Base-by-base conservation (phyloP, 64 coral and sea anemone species). In the Anthopleura sola region DNA sequence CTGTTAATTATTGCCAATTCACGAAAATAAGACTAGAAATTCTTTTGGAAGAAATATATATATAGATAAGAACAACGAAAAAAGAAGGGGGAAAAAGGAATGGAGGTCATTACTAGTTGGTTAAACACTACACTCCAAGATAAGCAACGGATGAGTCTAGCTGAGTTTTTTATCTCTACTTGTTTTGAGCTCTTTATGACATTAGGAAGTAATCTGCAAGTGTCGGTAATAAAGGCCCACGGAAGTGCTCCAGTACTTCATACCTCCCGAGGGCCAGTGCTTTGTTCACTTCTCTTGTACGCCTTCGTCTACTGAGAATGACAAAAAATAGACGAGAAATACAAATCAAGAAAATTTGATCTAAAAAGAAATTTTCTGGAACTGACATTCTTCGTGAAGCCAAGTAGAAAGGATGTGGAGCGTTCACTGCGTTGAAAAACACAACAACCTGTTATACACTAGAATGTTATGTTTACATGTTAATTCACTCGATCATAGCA, bases 161-260 rank as follows among this genome's bases (percentile, higher is more conserved):
- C 24, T 26, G 62, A 29, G 66, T 71, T 32, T 71, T 71, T 71
- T 71, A 71, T 71, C 66, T 71, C 29, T 24, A 26, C 60, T 44
- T 66, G 29, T 15, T 71, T 71, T 71, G 28, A 71, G 66, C 26
- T 69, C 66, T 71, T 71, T 71, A 71, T 71, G 66, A 71, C 66
- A 71, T 71, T 71, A 71, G 66, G 66, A 71, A 71, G 66, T 71
- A 71, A 34, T 71, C 66, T 71, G 66, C 66, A 71, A 66, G 66
- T 71, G 66, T 32, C 66, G 66, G 29, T 71, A 28, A 33, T 71
- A 34, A 66, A 71, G 66, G 10, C 15, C 66, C 29, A 34, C 66
- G 66, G 66, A 71, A 71, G 66, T 71, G 26, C 29, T 71, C 62
- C 31, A 71, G 66, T 71, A 71, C 29, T 3, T 71, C n/a, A 28